Percentiles rank a stretch among this genome's conserved stretches.
Conservation (phyloP, 2,797 vertebrate genomes). For the Characodon lateralis region DNA sequence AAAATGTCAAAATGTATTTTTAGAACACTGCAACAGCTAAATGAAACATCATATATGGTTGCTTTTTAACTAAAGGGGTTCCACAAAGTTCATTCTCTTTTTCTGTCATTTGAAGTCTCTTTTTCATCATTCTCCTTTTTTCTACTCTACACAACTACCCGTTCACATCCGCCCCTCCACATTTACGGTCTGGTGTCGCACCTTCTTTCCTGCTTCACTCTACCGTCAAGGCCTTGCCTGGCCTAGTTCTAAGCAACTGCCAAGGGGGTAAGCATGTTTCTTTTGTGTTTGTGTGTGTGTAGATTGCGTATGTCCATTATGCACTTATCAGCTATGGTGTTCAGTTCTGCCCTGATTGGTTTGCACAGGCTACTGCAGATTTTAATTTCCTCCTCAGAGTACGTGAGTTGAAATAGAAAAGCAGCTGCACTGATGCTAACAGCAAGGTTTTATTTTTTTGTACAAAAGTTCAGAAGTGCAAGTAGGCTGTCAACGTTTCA, state of each 20-base stretch:
- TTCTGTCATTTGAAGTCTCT: neutral
- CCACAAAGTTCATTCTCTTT: conserved; percentile 33
- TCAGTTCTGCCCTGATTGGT: conserved; percentile 27
- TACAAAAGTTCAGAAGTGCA: conserved; percentile 37
- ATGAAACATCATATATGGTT: conserved; percentile 15
- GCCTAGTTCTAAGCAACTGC: conserved; percentile 58
- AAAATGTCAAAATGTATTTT: neutral
- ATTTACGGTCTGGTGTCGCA: conserved; percentile 53
- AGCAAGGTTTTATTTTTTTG: conserved; percentile 19
- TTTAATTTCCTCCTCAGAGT: neutral
- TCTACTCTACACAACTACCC: conserved; percentile 25
- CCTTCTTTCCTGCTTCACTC: conserved; percentile 54
- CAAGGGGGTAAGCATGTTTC: conserved; percentile 35
- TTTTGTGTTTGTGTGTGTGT: neutral
- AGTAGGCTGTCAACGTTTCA: conserved; percentile 29
- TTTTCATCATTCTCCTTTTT: conserved; percentile 34
- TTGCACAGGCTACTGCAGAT: conserved; percentile 9
- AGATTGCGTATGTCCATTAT: conserved; percentile 9
- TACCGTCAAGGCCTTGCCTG: conserved; percentile 58
- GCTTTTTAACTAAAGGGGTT: conserved; percentile 30
- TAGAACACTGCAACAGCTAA: neutral
- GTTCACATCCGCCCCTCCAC: conserved; percentile 44
- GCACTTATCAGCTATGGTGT: conserved; percentile 4
- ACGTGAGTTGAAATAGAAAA: conserved; percentile 5
- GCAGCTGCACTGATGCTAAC: conserved; percentile 11